Evolutionary conservation across 2,113 vertebrate genomes (phyloP), one percentile per base, ranked within the genome.

Genomic region (Sturnira hondurensis): DNA sequence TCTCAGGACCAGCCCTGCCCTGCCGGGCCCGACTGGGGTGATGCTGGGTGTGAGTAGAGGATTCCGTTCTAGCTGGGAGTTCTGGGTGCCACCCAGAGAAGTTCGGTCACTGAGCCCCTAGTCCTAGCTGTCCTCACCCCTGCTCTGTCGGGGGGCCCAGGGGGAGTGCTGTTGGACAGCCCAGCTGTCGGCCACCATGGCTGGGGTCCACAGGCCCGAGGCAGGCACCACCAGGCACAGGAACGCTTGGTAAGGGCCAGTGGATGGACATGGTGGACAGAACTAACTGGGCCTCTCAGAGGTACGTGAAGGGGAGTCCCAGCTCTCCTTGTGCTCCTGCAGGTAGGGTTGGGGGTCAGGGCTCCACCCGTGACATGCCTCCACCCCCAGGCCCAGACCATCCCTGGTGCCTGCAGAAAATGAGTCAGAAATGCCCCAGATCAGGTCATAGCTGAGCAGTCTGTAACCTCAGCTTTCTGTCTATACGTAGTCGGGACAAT

Each of bases 21-120:
- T 0, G 14, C n/a, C 4, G 2, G 2, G 7, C 26, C 33, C 20
- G 61, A 50, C 12, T 6, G 2, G 3, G 14, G 1, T 13, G 36
- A 61, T 52, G 22, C 68, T 47, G 54, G 22, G 31, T 52, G 33
- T 70, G 47, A 38, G 38, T 3, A 10, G 31, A 73, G 54, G 56
- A 31, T 22, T 65, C 65, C 0, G 0, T 15, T 86, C 33, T 22
- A 38, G 54, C 26, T n/a, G 16, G 63, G 67, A 36, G 26, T 41
- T 52, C 73, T 11, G 4, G 58, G 47, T 3, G 4, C 63, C 36
- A 36, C 63, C 58, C 58, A 14, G 26, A 24, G 43, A 73, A 17
- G 19, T 41, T 26, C 15, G 52, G 74, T 38, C n/a, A 20, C 45
- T 13, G 22, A 67, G 47, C 54, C 80, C 33, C n/a, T 12, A 38